phyloP scores from a whole-genome alignment of 2,888 invertebrate genomes.

The Camptogramma bilineatum region DNA sequence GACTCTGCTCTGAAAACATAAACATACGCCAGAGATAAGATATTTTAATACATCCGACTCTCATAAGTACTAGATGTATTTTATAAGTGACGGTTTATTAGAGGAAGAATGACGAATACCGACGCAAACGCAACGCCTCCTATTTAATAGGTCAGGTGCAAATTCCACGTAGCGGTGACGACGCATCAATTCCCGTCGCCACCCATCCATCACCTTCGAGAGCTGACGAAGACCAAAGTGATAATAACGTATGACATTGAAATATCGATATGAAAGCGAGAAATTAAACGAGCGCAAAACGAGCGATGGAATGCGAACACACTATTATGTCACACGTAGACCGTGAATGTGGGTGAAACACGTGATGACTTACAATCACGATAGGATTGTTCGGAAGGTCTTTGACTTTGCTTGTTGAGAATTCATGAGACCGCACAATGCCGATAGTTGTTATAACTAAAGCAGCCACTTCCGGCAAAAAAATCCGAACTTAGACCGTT shows the following conservation, averaged over 20 bases:
- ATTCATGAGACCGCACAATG: constrained; percentile 25
- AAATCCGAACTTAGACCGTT: constrained; percentile 8
- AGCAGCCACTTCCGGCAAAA: constrained; percentile 22
- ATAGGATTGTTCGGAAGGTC: constrained; percentile 22
- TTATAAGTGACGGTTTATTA: not conserved
- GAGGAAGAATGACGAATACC: not conserved
- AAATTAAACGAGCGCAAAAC: constrained; percentile 19
- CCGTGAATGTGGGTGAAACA: constrained; percentile 24
- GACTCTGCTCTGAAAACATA: too few relatives aligned
- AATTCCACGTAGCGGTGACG: constrained; percentile 29
- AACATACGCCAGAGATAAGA: too few relatives aligned
- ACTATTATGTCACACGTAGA: constrained; percentile 25
- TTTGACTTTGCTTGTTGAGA: constrained; percentile 29
- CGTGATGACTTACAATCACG: constrained; percentile 30
- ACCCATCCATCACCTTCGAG: constrained; percentile 32
- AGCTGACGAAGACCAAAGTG: constrained; percentile 27
- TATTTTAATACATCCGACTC: too few relatives aligned
- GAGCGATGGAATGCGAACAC: constrained; percentile 28
- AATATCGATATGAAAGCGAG: constrained; percentile 28
- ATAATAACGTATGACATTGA: constrained; percentile 25
- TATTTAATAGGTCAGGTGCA: constrained; percentile 25
- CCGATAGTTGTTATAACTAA: constrained; percentile 15
- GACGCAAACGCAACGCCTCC: constrained; percentile 10
- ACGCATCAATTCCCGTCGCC: constrained; percentile 20
- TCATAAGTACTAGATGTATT: not conserved